phyloP scores from a whole-genome alignment of 2,797 vertebrate species.

The Rhinichthys osculus region DNA sequence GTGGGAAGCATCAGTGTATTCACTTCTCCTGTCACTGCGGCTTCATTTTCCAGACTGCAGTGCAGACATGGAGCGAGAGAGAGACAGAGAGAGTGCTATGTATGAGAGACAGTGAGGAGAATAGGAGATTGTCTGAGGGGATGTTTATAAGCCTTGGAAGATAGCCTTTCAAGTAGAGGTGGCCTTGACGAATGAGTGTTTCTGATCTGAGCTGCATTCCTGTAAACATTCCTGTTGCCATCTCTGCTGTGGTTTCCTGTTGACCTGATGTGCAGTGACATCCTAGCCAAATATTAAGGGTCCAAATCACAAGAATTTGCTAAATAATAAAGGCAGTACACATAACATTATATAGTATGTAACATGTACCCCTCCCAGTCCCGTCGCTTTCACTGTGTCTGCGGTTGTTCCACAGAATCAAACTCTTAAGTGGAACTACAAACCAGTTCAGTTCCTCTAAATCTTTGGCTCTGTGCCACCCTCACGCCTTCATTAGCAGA shows the following conservation, averaged over 20 bases:
- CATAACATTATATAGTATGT: neutral
- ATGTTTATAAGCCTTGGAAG: conserved; percentile 39
- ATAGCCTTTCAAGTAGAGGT: conserved; percentile 20
- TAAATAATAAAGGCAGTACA: neutral
- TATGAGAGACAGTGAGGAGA: neutral
- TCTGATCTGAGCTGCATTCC: conserved; percentile 34
- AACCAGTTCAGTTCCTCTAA: conserved; percentile 12
- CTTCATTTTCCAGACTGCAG: conserved; percentile 28
- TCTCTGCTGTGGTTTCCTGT: conserved; percentile 15
- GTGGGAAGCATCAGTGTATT: conserved; percentile 52
- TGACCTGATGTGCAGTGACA: neutral
- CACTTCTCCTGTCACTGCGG: conserved; percentile 45
- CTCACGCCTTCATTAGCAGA: neutral
- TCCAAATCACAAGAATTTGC: neutral
- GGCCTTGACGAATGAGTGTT: conserved; percentile 37
- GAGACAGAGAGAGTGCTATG: neutral
- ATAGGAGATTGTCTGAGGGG: conserved; percentile 25
- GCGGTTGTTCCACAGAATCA: conserved; percentile 12
- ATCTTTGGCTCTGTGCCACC: neutral
- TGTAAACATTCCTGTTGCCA: conserved; percentile 14
- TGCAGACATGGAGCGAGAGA: conserved; percentile 5
- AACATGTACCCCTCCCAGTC: neutral
- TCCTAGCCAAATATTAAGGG: neutral
- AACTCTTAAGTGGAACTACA: conserved; percentile 1
- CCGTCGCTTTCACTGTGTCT: neutral